Base-by-base conservation (phyloP, 53 echinoderm and acorn worm species). In the Echinarachnius parma region DNA sequence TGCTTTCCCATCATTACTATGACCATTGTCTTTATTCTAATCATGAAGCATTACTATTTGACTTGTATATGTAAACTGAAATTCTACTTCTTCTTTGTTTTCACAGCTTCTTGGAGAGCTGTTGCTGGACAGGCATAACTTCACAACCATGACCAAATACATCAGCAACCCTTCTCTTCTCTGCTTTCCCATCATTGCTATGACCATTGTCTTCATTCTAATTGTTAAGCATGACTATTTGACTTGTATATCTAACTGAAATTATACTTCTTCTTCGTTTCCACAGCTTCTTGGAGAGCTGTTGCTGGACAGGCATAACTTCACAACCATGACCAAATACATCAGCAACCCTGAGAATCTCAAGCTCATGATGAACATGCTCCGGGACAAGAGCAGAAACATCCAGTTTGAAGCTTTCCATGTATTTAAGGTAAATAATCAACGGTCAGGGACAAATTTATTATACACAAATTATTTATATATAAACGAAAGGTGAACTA, bases 371-470 rank as follows among this genome's bases (percentile, higher is more conserved):
- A 98, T 98, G 98, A 98, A 88, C 47, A 71, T 98, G 82, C 91
- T 98, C 16, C 48, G 80, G 57, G 96, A 96, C 57, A 81, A 76
- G 29, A 96, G 96, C 79, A 75, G 96, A 28, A 96, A 96, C 49
- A 96, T 96, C 60, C 96, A 96, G 66, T 96, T 96, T 85, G 96
- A 91, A 82, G 96, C 96, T 64, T 96, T 96, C 75, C 96, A 96
- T 80, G 96, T 96, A 66, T 96, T 96, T 75, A 96, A 96, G 96
- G 96, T 96, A 53, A 64, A 87, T 0, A n/a, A n/a, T n/a, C n/a
- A n/a, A n/a, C n/a, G n/a, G n/a, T n/a, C n/a, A n/a, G n/a, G n/a
- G n/a, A n/a, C n/a, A n/a, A n/a, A n/a, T n/a, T n/a, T n/a, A n/a
- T n/a, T n/a, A n/a, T n/a, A n/a, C n/a, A n/a, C n/a, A n/a, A n/a